Evolutionary conservation across 92 coral and sea anemone species (phyloP).

Genomic region (Zoanthus gigantus): DNA sequence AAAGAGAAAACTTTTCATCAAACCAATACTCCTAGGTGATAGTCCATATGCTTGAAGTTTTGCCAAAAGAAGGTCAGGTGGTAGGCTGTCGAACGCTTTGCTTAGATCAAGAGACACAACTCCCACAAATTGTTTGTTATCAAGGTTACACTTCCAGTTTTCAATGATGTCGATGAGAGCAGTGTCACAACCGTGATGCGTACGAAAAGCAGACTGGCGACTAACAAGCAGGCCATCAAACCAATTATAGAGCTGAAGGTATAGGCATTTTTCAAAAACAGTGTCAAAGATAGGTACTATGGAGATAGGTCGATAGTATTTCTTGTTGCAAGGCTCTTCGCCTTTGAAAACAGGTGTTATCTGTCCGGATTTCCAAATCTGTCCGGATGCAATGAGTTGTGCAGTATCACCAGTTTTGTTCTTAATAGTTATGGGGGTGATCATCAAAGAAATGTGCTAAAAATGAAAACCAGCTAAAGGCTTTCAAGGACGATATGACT

Average conservation of each 20-base stretch:
- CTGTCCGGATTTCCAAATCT: constrained; percentile 5
- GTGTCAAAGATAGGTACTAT: constrained; percentile 5
- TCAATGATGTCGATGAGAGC: constrained; percentile 24
- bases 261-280: constrained; percentile 23
- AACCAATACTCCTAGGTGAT: too few relatives aligned
- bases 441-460: too few relatives aligned
- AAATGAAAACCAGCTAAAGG: too few relatives aligned
- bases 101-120: background rate
- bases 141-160: constrained; percentile 39
- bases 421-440: too few relatives aligned
- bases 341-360: constrained; percentile 16
- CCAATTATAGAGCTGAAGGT: constrained; percentile 38
- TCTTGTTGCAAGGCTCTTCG: background rate
- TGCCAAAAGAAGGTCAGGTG: too few relatives aligned
- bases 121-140: constrained; percentile 36
- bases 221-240: constrained; percentile 25
- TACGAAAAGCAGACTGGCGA: constrained; percentile 33
- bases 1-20: too few relatives aligned
- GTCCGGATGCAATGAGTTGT: too few relatives aligned
- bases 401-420: too few relatives aligned
- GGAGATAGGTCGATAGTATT: constrained; percentile 21
- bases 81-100: too few relatives aligned
- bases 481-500: too few relatives aligned
- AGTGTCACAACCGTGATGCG: constrained; percentile 44
- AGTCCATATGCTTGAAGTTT: too few relatives aligned